Evolutionary conservation across 2,888 invertebrate species (phyloP), one percentile per base, ranked within the genome.

Genomic region (Mechanitis mazaeus): DNA sequence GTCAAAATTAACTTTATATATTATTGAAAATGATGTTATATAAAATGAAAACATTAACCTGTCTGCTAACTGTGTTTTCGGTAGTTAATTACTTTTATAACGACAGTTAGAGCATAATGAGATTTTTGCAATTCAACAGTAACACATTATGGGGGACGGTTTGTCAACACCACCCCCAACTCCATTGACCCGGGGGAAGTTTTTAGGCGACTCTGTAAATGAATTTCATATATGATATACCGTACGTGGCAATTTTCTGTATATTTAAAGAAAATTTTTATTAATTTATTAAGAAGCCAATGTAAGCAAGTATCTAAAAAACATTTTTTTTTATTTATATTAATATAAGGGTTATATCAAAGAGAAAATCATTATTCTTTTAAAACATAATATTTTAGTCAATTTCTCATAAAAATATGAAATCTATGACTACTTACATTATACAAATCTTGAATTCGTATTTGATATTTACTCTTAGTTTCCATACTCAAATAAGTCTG

Each of bases 91-190:
- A 88, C 87, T 86, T 85, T 84, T 87, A 85, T 88, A 87, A 87
- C 87, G 87, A 87, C 88, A 87, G 88, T 87, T 88, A 88, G 88
- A 87, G 78, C 78, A 85, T 87, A 89, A 88, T 89, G 88, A 88
- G 88, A 89, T 88, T 89, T 88, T 88, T 89, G 87, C 86, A 88
- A 88, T 88, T 89, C 87, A 86, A 87, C 87, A 85, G 85, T 83
- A 84, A 83, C 86, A 84, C 86, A 87, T 86, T 85, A 87, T 83
- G 79, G 83, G 82, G 81, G 75, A 80, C 75, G 84, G 85, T 85
- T 82, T 84, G 83, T 85, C 82, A 81, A 75, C 78, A 77, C 73
- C 20, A 20, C 20, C 20, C 74, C 74, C 45, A 58, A 58, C 59
- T 63, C 64, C 64, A 54, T 54, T 61, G 67, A 71, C 72, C 67